These are phyloP conservation scores for Pipistrellus pygmaeus DNA, from an alignment of 2,797 vertebrate genomes.

Conservation along the genomic window DNA sequence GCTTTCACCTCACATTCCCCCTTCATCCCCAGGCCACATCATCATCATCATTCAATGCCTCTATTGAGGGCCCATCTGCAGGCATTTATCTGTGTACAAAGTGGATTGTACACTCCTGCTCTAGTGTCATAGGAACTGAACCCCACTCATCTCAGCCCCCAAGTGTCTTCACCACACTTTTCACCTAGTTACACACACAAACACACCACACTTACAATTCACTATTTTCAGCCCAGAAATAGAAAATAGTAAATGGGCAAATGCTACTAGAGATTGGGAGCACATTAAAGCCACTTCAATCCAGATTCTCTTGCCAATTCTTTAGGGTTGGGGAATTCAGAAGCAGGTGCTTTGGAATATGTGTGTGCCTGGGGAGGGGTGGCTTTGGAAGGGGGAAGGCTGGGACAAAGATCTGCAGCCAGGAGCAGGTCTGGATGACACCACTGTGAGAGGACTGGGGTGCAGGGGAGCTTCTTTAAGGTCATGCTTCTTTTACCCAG, in stretches of 20 bases:
- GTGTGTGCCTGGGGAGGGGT: background rate
- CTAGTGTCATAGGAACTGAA: background rate
- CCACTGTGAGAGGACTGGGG: accelerated
- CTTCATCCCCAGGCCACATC: background rate
- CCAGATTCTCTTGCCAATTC: background rate
- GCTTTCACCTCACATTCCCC: background rate
- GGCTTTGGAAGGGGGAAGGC: background rate
- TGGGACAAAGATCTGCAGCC: background rate
- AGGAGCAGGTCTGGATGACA: background rate
- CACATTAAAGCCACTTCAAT: background rate
- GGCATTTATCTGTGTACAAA: background rate
- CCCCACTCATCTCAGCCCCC: background rate
- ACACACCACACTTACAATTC: background rate
- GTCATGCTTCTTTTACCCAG: background rate
- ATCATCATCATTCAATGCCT: background rate
- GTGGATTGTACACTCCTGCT: background rate
- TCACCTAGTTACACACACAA: background rate
- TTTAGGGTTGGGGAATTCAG: background rate
- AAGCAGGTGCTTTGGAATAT: background rate
- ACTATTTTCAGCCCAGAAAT: background rate
- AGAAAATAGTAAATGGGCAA: background rate
- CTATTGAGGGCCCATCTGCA: background rate
- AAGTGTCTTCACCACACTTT: background rate
- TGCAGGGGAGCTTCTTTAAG: background rate
- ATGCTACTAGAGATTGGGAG: background rate